Percentiles rank a stretch among this genome's conserved stretches.
Conservation (phyloP, 2,888 invertebrate genomes). For the Bembecia ichneumoniformis region DNA sequence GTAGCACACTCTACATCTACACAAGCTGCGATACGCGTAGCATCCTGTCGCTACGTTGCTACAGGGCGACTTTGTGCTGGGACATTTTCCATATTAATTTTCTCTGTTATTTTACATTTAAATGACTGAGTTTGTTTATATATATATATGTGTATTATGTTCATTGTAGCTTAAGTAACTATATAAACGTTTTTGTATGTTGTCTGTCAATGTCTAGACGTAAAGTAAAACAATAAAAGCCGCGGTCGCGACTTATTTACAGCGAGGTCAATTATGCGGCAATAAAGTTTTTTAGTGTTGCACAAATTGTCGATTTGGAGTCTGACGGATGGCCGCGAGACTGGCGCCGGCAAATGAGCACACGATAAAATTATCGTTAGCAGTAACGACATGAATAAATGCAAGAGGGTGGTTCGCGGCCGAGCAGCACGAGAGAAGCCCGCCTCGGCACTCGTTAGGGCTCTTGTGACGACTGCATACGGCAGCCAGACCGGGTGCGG, state of each 20-base stretch:
- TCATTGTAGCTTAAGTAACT: no score
- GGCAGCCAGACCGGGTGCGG: slow-evolving; percentile 4
- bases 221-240: slow-evolving; percentile 27
- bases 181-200: no score
- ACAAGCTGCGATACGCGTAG: no score
- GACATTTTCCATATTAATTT: no score
- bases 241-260: slow-evolving; percentile 45
- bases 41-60: no score
- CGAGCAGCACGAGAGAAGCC: slow-evolving; percentile 33
- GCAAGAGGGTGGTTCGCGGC: slow-evolving; percentile 62
- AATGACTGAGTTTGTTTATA: no score
- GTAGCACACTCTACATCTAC: no score
- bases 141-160: no score
- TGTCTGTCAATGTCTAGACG: background rate
- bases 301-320: slow-evolving; percentile 68
- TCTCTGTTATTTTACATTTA: no score
- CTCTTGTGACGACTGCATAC: slow-evolving; percentile 48
- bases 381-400: slow-evolving; percentile 74
- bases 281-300: slow-evolving; percentile 68
- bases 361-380: slow-evolving; percentile 75
- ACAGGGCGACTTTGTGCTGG: no score
- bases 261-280: slow-evolving; percentile 64
- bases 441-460: slow-evolving; percentile 45
- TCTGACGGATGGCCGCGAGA: slow-evolving; percentile 66
- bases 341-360: slow-evolving; percentile 72